Conservation (phyloP, 2,797 vertebrate species). For the Clamator glandarius region DNA sequence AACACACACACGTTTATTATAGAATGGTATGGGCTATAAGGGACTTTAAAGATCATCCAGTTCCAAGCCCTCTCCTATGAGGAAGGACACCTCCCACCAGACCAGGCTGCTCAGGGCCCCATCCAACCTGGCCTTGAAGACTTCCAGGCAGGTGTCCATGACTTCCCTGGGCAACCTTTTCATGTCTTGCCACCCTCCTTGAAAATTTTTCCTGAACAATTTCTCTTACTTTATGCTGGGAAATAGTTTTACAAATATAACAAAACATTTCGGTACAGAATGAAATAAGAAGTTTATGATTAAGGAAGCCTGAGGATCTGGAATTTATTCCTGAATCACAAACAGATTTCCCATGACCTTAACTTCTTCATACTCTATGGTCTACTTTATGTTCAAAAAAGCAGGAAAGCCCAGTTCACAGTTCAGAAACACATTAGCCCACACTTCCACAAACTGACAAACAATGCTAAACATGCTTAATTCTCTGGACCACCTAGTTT, state of each 20-base stretch:
- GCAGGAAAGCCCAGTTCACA: neutral
- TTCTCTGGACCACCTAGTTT: neutral
- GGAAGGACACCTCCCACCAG: too few relatives aligned
- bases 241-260: neutral
- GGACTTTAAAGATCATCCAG: too few relatives aligned
- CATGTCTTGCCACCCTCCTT: too few relatives aligned
- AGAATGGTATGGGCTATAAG: too few relatives aligned
- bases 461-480: neutral
- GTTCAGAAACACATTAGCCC: neutral
- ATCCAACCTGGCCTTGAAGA: too few relatives aligned
- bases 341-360: neutral
- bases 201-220: neutral
- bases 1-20: neutral
- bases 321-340: neutral
- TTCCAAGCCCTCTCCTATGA: too few relatives aligned
- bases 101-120: too few relatives aligned
- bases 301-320: neutral
- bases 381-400: neutral
- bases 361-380: neutral
- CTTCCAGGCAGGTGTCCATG: too few relatives aligned
- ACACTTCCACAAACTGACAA: neutral
- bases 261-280: neutral
- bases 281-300: neutral
- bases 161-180: too few relatives aligned
- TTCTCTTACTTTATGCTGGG: neutral